Conservation (phyloP, 2,113 vertebrate species). For the Hippocampus abdominalis region DNA sequence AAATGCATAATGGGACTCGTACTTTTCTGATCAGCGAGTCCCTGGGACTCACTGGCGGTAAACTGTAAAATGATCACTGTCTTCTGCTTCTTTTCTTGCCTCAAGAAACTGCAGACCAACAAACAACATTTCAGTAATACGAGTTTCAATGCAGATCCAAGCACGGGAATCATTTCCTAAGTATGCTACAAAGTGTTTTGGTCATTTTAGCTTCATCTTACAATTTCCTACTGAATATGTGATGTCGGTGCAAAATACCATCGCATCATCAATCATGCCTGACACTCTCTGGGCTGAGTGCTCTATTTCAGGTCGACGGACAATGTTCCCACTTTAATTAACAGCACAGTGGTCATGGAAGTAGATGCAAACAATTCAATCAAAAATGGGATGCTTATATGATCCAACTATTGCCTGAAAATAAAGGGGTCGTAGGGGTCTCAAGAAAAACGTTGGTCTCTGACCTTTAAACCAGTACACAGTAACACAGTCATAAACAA, state of each 20-base stretch:
- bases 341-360: not conserved
- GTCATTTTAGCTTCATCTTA: not conserved
- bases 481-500: too few relatives aligned
- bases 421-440: not conserved
- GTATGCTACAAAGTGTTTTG: slow-evolving; percentile 11
- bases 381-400: too few relatives aligned
- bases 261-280: not conserved
- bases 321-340: not conserved
- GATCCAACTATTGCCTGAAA: not conserved
- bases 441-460: too few relatives aligned
- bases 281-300: not conserved
- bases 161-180: slow-evolving; percentile 18
- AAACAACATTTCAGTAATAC: slow-evolving; percentile 37
- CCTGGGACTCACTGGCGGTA: too few relatives aligned
- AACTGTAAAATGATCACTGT: too few relatives aligned
- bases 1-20: too few relatives aligned
- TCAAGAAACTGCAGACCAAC: slow-evolving; percentile 32
- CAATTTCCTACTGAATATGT: not conserved
- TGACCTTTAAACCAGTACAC: too few relatives aligned
- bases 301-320: not conserved
- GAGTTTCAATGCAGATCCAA: slow-evolving; percentile 21
- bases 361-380: not conserved
- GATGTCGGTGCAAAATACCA: slow-evolving; percentile 1
- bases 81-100: slow-evolving; percentile 27
- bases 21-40: too few relatives aligned